These are phyloP conservation scores for Brachionus koreanus DNA, from an alignment of 1,140 invertebrate genomes.

Conservation along the genomic window DNA sequence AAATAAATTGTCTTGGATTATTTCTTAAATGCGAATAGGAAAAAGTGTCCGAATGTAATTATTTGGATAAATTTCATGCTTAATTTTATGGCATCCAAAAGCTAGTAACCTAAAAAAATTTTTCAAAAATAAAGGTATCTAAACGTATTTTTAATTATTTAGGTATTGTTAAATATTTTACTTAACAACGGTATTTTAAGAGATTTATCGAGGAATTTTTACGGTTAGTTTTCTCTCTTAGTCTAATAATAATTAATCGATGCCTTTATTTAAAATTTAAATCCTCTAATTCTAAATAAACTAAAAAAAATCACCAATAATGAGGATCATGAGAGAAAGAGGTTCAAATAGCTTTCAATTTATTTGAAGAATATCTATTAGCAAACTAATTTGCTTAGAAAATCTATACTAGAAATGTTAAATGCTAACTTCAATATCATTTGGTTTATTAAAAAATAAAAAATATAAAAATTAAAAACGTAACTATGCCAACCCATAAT, in stretches of 20 bases:
- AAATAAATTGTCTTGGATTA: background rate
- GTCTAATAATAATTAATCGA: background rate
- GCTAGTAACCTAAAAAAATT: background rate
- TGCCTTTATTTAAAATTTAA: background rate
- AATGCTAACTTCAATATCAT: slow-evolving; percentile 14
- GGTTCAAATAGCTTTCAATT: background rate
- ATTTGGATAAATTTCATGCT: background rate
- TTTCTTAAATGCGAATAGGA: background rate
- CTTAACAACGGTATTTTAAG: background rate
- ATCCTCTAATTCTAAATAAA: background rate
- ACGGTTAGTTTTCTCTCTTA: background rate
- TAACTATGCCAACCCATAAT: slow-evolving; percentile 7
- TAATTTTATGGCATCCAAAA: background rate
- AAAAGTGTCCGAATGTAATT: background rate
- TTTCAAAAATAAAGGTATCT: background rate
- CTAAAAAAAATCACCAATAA: background rate
- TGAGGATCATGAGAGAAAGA: background rate
- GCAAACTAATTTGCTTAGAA: background rate
- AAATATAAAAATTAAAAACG: background rate
- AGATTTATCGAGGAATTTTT: background rate
- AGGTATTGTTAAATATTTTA: slow-evolving; percentile 16
- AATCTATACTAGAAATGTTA: slow-evolving; percentile 19
- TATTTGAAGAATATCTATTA: background rate
- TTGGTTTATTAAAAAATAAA: slow-evolving; percentile 23
- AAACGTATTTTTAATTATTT: background rate